Conservation (phyloP, 2,797 vertebrate species). For the Botia almorhae region DNA sequence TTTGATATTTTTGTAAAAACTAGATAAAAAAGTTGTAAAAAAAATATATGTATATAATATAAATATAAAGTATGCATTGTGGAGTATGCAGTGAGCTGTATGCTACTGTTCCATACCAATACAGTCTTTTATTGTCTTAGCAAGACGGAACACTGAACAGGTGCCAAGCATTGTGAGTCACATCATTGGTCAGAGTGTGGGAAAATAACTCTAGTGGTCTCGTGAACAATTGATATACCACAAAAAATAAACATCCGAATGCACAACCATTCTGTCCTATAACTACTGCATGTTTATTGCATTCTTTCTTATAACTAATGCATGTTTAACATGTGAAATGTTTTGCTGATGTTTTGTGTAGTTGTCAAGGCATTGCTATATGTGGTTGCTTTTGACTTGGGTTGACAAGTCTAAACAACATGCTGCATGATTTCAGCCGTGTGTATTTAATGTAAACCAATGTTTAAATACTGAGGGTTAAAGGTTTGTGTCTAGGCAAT, state of each 20-base stretch:
- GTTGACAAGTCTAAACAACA: too few species aligned
- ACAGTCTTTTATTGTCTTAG: not conserved
- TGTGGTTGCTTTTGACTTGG: constrained; percentile 34
- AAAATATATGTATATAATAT: too few species aligned
- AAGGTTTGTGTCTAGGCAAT: too few species aligned
- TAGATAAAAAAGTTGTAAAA: too few species aligned
- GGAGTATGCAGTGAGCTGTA: not conserved
- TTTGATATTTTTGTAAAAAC: too few species aligned
- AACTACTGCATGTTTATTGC: not conserved
- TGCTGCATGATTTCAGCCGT: too few species aligned
- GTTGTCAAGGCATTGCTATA: not conserved
- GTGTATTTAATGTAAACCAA: too few species aligned
- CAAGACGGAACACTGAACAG: not conserved
- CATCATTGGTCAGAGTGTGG: constrained; percentile 11
- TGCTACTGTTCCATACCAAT: not conserved
- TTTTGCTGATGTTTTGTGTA: not conserved
- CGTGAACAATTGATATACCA: not conserved
- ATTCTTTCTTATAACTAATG: too few species aligned
- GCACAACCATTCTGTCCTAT: not conserved
- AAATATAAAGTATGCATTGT: not conserved
- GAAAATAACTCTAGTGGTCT: constrained; percentile 11
- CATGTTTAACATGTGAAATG: too few species aligned
- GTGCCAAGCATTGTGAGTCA: constrained; percentile 10
- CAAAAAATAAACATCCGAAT: not conserved
- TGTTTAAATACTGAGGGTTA: too few species aligned